Evolutionary conservation across 2,888 invertebrate genomes (phyloP).

Genomic region (Vesta saturnalis): DNA sequence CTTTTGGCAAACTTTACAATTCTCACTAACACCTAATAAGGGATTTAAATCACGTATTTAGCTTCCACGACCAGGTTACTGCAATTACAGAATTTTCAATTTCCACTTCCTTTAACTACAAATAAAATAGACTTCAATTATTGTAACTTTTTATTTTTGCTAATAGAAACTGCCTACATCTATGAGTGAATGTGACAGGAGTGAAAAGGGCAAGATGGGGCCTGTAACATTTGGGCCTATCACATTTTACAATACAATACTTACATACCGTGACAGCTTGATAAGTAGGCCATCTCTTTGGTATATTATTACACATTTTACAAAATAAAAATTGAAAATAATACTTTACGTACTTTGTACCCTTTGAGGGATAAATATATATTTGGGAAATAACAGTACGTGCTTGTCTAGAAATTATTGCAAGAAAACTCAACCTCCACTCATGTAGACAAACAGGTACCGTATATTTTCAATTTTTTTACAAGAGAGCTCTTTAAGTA

Average conservation of each 20-base stretch:
- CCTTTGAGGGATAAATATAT: conserved; percentile 17
- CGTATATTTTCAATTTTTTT: background rate
- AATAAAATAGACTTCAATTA: too few relatives aligned
- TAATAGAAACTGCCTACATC: conserved; percentile 64
- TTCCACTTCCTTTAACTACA: too few relatives aligned
- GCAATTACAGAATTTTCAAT: too few relatives aligned
- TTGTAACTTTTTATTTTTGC: conserved; percentile 53
- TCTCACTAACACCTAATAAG: too few relatives aligned
- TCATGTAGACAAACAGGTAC: background rate
- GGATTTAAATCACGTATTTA: too few relatives aligned
- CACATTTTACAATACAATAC: conserved; percentile 63
- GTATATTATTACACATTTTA: conserved; percentile 64
- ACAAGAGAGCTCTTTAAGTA: conserved; percentile 48
- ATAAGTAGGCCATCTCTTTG: conserved; percentile 62
- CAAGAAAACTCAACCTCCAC: too few relatives aligned
- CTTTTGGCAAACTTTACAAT: too few relatives aligned
- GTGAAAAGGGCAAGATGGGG: conserved; percentile 60
- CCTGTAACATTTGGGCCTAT: conserved; percentile 62
- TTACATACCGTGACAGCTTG: conserved; percentile 59
- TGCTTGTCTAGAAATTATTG: background rate
- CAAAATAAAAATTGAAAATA: conserved; percentile 54
- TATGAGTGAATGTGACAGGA: conserved; percentile 64
- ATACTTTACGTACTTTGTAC: conserved; percentile 45
- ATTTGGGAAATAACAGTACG: background rate
- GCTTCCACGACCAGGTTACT: too few relatives aligned